Percentiles rank a stretch among this genome's conserved stretches.
Conservation (phyloP, 1,140 invertebrate genomes). For the Stegodyphus dumicola region DNA sequence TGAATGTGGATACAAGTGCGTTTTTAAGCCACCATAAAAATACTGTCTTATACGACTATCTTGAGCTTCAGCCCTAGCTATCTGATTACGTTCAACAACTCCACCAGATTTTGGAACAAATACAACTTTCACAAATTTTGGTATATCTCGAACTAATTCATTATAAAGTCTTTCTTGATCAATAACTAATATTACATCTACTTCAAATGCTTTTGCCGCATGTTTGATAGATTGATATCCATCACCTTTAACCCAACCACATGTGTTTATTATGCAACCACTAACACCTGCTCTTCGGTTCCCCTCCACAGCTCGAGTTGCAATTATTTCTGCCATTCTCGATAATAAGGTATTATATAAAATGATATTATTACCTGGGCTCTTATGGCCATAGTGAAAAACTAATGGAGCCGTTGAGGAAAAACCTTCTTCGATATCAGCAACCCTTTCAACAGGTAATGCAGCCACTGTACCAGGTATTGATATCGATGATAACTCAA, state of each 20-base stretch:
- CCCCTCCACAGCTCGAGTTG: slow-evolving; percentile 19
- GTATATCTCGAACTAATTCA: slow-evolving; percentile 93
- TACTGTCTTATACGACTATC: slow-evolving; percentile 90
- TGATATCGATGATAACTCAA: slow-evolving; percentile 82
- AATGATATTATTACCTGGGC: slow-evolving; percentile 80
- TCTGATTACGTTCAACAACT: slow-evolving; percentile 83
- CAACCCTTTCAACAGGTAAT: slow-evolving; percentile 88
- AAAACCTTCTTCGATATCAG: slow-evolving; percentile 92
- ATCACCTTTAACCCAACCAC: slow-evolving; percentile 83
- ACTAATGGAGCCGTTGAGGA: slow-evolving; percentile 90
- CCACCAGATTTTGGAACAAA: slow-evolving; percentile 96
- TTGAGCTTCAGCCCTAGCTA: slow-evolving; percentile 78
- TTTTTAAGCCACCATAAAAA: slow-evolving; percentile 85
- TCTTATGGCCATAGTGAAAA: slow-evolving; percentile 93
- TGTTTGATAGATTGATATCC: slow-evolving; percentile 74
- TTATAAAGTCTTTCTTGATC: slow-evolving; percentile 97
- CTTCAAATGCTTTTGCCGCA: slow-evolving; percentile 93
- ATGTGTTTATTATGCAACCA: slow-evolving; percentile 98
- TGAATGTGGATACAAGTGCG: slow-evolving; percentile 89
- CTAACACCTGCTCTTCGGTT: slow-evolving; percentile 70
- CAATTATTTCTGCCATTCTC: slow-evolving; percentile 86
- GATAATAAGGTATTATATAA: slow-evolving; percentile 89
- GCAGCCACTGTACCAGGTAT: slow-evolving; percentile 89
- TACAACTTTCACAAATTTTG: slow-evolving; percentile 91
- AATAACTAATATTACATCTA: slow-evolving; percentile 93